Conservation (phyloP, 2,888 invertebrate species). For the Apomyelois bistriatella region DNA sequence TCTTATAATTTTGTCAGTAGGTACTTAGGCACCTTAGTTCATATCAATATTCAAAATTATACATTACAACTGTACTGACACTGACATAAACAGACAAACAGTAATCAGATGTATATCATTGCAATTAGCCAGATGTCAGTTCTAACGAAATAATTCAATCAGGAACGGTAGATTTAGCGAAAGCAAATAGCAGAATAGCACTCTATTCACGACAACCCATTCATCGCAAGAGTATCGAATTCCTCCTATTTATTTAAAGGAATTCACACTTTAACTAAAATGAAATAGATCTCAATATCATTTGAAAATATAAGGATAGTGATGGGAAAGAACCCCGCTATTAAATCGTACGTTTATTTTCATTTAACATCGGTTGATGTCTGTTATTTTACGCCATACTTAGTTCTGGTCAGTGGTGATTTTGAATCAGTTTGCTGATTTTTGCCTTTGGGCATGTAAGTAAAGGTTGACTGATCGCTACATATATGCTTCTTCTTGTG, state of each 20-base stretch:
- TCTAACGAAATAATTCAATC: constrained; percentile 18
- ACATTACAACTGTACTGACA: not conserved
- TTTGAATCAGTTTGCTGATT: constrained; percentile 44
- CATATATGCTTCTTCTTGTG: constrained; percentile 1
- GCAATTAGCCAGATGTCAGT: constrained; percentile 11
- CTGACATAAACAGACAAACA: not conserved
- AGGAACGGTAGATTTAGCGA: constrained; percentile 23
- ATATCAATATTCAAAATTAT: not conserved
- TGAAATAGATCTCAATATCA: constrained; percentile 17
- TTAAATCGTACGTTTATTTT: constrained; percentile 46
- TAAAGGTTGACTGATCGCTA: constrained; percentile 9
- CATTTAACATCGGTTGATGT: constrained; percentile 44
- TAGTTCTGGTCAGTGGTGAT: constrained; percentile 32
- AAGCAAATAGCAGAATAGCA: constrained; percentile 25
- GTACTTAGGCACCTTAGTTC: too few relatives aligned
- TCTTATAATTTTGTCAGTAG: too few relatives aligned
- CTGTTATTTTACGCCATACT: constrained; percentile 38
- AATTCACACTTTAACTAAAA: constrained; percentile 14
- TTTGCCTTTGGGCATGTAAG: constrained; percentile 20
- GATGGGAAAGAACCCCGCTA: constrained; percentile 25
- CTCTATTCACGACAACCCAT: constrained; percentile 24
- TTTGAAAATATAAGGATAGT: constrained; percentile 17
- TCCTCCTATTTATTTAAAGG: constrained; percentile 11
- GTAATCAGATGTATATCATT: constrained; percentile 3
- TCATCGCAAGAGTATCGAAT: constrained; percentile 27